These are phyloP conservation scores for Andricus quercusramuli DNA, from an alignment of 2,888 invertebrate species.

Conservation along the genomic window DNA sequence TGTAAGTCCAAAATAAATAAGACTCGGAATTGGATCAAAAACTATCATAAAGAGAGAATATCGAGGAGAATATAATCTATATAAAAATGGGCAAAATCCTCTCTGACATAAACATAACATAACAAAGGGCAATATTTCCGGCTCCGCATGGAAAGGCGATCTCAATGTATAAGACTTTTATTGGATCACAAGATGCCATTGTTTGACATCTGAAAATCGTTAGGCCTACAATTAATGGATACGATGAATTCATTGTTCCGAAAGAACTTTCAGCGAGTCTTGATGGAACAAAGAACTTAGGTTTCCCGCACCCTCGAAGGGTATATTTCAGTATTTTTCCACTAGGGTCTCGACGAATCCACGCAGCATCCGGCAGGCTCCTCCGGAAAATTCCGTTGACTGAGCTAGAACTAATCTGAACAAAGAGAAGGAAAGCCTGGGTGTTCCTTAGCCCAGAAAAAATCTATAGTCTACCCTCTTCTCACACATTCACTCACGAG, in stretches of 20 bases:
- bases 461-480: constrained; percentile 24
- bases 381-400: constrained; percentile 31
- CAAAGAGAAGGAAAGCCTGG: constrained; percentile 26
- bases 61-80: too few relatives aligned
- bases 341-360: background rate
- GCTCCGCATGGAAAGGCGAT: background rate
- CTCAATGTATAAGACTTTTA: background rate
- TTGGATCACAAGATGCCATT: background rate
- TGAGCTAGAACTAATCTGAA: background rate
- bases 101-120: background rate
- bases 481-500: background rate
- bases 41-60: too few relatives aligned
- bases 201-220: constrained; percentile 8
- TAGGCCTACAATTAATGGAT: constrained; percentile 14
- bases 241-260: background rate
- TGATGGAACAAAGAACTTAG: constrained; percentile 21
- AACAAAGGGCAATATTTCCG: background rate
- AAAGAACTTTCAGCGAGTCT: background rate
- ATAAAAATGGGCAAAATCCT: too few relatives aligned
- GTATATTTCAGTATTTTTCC: constrained; percentile 27
- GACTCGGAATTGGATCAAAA: too few relatives aligned
- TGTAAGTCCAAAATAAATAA: too few relatives aligned
- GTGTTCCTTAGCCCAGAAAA: constrained; percentile 17
- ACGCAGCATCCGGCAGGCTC: background rate
- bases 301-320: constrained; percentile 18